phyloP scores from a whole-genome alignment of 2,113 vertebrate species.

The Plestiodon gilberti region DNA sequence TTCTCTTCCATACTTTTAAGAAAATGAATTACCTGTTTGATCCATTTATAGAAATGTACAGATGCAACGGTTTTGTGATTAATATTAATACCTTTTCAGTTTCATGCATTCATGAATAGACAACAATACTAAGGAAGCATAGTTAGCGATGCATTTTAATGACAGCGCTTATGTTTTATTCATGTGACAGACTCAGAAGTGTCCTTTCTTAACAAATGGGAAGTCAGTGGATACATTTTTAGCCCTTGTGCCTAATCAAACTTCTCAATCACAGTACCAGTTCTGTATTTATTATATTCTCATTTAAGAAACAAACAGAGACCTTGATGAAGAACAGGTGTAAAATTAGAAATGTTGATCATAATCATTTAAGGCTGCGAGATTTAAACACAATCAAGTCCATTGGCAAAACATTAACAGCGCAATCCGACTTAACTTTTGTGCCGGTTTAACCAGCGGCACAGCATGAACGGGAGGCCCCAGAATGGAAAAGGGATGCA shows the following conservation, averaged over 20 bases:
- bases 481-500: too few relatives aligned
- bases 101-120: constrained; percentile 36
- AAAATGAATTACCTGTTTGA: constrained; percentile 26
- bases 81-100: constrained; percentile 48
- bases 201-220: constrained; percentile 14
- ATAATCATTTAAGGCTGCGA: background rate
- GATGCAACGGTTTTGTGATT: constrained; percentile 36
- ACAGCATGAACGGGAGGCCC: too few relatives aligned
- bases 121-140: constrained; percentile 26
- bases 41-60: constrained; percentile 33
- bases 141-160: constrained; percentile 30
- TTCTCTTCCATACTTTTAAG: background rate
- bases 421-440: too few relatives aligned
- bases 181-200: constrained; percentile 11
- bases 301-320: background rate
- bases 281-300: constrained; percentile 15
- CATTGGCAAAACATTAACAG: constrained; percentile 1
- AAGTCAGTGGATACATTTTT: constrained; percentile 34
- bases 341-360: constrained; percentile 40
- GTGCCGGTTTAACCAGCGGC: too few relatives aligned
- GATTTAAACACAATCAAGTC: background rate
- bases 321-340: background rate
- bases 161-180: constrained; percentile 17
- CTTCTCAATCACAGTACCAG: constrained; percentile 17
- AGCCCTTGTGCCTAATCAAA: constrained; percentile 9